A percentile compares a stretch with the other conserved stretches of the same genome.
Conservation (phyloP, 2,888 invertebrate genomes). For the Agriopis leucophaearia region DNA sequence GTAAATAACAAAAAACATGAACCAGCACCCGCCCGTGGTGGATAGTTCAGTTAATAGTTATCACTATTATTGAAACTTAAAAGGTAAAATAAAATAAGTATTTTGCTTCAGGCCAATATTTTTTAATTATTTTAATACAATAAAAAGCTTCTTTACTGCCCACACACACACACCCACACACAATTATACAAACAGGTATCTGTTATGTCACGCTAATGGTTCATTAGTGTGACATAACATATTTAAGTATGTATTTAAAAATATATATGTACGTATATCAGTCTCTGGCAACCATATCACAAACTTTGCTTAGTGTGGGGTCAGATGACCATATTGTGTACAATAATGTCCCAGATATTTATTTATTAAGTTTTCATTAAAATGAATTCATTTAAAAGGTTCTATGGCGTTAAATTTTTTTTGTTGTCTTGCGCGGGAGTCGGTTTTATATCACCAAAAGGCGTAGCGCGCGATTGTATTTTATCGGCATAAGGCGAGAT, state of each 20-base stretch:
- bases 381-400: constrained; percentile 1
- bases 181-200: neutral
- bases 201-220: neutral
- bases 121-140: neutral
- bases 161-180: constrained; percentile 1
- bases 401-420: neutral
- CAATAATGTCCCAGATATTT: too few relatives aligned
- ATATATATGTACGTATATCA: too few relatives aligned
- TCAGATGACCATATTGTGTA: too few relatives aligned
- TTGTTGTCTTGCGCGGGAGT: neutral
- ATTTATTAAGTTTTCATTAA: neutral
- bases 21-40: too few relatives aligned
- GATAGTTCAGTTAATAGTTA: too few relatives aligned
- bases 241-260: too few relatives aligned
- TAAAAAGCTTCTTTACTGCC: neutral
- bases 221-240: too few relatives aligned
- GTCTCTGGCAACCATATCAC: too few relatives aligned
- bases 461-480: too few relatives aligned
- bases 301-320: too few relatives aligned
- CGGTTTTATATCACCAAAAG: neutral
- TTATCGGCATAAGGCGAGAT: neutral
- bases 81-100: neutral
- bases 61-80: too few relatives aligned
- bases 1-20: too few relatives aligned
- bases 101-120: neutral